Base-by-base conservation (phyloP, 2,113 vertebrate genomes). In the Micromys minutus region DNA sequence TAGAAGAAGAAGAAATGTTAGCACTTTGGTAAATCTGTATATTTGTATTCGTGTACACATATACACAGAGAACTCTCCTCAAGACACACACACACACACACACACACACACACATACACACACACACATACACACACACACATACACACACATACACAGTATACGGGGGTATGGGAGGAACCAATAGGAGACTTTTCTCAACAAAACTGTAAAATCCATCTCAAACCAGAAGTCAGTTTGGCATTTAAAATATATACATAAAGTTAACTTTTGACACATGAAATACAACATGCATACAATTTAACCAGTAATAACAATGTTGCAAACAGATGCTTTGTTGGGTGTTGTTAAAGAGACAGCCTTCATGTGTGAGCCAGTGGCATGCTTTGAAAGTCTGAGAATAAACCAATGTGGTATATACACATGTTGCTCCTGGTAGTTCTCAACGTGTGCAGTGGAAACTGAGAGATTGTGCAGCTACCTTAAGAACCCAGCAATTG, bases 1-100 rank as follows among this genome's bases (percentile, higher is more conserved):
- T 36, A 88, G 21, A 90, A 21, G 55, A 26, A 88, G 12, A 52
- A 80, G 69, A 93, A 89, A 93, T 89, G 3, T 45, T 94, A 89
- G 50, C 22, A 39, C 59, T 52, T 47, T 57, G n/a, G 12, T 69
- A 74, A 87, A 87, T 95, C 55, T 76, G 47, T 5, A 77, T 29
- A 61, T 2, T 72, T 42, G 4, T 74, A 67, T 24, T 65, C 42
- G 22, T 24, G 31, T 52, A 87, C 16, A 29, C 10, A 50, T 17
- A n/a, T 5, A 36, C 19, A 17, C 34, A 47, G 29, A 72, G 10
- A 84, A 81, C 7, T n/a, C n/a, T n/a, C n/a, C n/a, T n/a, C n/a
- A n/a, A n/a, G n/a, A n/a, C n/a, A n/a, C n/a, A n/a, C n/a, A n/a
- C n/a, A n/a, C 13, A 57, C 5, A 12, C 77, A n/a, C 34, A n/a